A percentile compares a stretch with the other conserved stretches of the same genome.
phyloP scores from a whole-genome alignment of 92 coral and sea anemone genomes.

The Micromussa lordhowensis region DNA sequence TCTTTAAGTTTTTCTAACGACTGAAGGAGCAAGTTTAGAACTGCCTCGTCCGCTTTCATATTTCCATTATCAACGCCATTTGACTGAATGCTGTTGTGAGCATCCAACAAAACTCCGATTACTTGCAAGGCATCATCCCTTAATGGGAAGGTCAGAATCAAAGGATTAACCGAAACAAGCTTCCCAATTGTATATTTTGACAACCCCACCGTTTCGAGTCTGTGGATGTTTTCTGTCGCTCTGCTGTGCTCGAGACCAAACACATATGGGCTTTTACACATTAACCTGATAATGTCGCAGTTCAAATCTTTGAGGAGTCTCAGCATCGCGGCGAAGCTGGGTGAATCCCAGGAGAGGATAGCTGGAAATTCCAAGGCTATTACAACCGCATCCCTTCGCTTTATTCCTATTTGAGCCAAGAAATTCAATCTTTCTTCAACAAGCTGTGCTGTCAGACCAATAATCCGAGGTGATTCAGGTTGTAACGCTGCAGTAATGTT shows the following conservation, averaged over 20 bases:
- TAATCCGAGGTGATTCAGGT: conserved; percentile 59
- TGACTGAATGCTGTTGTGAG: conserved; percentile 24
- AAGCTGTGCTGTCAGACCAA: conserved; percentile 75
- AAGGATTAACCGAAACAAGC: conserved; percentile 76
- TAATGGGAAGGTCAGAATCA: conserved; percentile 79
- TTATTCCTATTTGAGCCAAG: conserved; percentile 70
- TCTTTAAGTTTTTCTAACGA: conserved; percentile 81
- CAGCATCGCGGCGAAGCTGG: conserved; percentile 67
- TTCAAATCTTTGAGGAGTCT: conserved; percentile 74
- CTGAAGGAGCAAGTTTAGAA: conserved; percentile 65
- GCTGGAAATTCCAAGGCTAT: conserved; percentile 86
- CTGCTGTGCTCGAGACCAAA: conserved; percentile 74
- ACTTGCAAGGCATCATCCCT: conserved; percentile 59
- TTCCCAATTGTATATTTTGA: conserved; percentile 74
- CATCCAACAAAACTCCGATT: conserved; percentile 45
- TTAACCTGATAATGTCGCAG: conserved; percentile 79
- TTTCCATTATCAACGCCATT: conserved; percentile 21
- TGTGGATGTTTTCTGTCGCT: conserved; percentile 70
- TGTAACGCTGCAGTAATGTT: conserved; percentile 12
- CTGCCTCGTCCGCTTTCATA: conserved; percentile 51
- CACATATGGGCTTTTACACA: conserved; percentile 82
- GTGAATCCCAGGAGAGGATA: conserved; percentile 68
- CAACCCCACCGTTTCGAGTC: conserved; percentile 70
- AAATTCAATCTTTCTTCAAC: conserved; percentile 72
- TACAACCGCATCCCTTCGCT: conserved; percentile 79